Percentiles rank a stretch among this genome's conserved stretches.
Conservation (phyloP, 2,888 invertebrate species). For the Pollenia angustigena region DNA sequence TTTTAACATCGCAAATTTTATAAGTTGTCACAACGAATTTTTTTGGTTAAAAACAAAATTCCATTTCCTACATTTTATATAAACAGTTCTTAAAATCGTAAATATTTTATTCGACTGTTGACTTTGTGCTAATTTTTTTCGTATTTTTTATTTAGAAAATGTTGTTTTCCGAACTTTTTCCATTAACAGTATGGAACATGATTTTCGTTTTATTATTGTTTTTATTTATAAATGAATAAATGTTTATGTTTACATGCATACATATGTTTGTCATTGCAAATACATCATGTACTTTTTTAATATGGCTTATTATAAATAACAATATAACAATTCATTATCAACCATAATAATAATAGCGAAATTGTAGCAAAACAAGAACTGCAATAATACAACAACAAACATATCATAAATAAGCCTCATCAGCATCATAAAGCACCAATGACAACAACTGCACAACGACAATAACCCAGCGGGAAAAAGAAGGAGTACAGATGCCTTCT, state of each 20-base stretch:
- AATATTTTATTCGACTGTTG: too few relatives aligned
- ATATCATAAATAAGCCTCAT: constrained; percentile 73
- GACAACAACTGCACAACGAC: constrained; percentile 25
- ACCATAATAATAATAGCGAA: constrained; percentile 70
- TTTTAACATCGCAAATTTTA: too few relatives aligned
- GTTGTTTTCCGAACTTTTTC: too few relatives aligned
- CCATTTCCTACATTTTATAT: too few relatives aligned
- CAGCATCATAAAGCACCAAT: constrained; percentile 69
- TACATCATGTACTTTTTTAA: constrained; percentile 31
- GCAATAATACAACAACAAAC: constrained; percentile 69
- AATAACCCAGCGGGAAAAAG: too few relatives aligned
- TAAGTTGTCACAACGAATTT: too few relatives aligned
- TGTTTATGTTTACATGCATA: background rate
- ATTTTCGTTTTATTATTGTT: constrained; percentile 5
- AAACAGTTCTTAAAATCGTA: too few relatives aligned
- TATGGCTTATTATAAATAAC: constrained; percentile 72
- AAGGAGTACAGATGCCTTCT: too few relatives aligned
- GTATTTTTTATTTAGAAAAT: too few relatives aligned
- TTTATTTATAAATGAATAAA: background rate
- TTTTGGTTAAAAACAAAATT: too few relatives aligned
- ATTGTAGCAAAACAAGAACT: constrained; percentile 63
- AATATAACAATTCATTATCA: constrained; percentile 74
- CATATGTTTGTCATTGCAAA: background rate
- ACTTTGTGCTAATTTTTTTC: too few relatives aligned
- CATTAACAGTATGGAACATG: background rate